phyloP scores from a whole-genome alignment of 2,888 invertebrate genomes.

The Epirrita christyi region DNA sequence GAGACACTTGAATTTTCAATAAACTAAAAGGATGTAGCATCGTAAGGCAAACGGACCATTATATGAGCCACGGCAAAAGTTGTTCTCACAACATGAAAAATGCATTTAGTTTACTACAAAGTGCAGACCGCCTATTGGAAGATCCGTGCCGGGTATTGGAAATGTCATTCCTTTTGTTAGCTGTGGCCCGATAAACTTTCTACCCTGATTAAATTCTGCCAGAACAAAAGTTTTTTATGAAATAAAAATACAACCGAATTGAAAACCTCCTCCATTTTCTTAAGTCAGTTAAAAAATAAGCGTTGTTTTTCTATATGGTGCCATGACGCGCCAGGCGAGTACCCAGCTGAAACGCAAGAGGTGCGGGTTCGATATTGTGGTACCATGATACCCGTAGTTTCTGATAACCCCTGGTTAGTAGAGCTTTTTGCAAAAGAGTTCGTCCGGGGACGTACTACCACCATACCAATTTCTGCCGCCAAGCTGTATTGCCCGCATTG shows the following conservation, averaged over 20 bases:
- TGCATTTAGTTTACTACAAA: slow-evolving; percentile 72
- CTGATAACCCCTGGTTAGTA: too few species aligned
- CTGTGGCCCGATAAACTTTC: slow-evolving; percentile 27
- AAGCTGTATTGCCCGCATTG: too few species aligned
- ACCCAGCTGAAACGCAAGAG: too few species aligned
- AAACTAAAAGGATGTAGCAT: slow-evolving; percentile 9
- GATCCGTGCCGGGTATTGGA: slow-evolving; percentile 31
- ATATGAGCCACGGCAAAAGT: slow-evolving; percentile 63
- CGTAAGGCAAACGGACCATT: slow-evolving; percentile 43
- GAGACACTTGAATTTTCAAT: background rate
- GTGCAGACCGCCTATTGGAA: slow-evolving; percentile 42
- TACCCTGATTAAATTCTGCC: slow-evolving; percentile 28
- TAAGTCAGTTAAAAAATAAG: too few species aligned
- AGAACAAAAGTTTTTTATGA: slow-evolving; percentile 9
- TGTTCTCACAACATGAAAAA: slow-evolving; percentile 77
- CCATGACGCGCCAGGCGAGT: too few species aligned
- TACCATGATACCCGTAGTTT: too few species aligned
- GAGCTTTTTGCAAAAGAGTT: too few species aligned
- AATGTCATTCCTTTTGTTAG: slow-evolving; percentile 31
- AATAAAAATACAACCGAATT: background rate
- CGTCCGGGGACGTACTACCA: too few species aligned
- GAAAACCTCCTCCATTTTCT: too few species aligned
- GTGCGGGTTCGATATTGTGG: too few species aligned
- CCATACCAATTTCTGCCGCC: too few species aligned
- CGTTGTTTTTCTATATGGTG: too few species aligned